phyloP scores from a whole-genome alignment of 2,113 vertebrate species.

The Australoheros scitulus region DNA sequence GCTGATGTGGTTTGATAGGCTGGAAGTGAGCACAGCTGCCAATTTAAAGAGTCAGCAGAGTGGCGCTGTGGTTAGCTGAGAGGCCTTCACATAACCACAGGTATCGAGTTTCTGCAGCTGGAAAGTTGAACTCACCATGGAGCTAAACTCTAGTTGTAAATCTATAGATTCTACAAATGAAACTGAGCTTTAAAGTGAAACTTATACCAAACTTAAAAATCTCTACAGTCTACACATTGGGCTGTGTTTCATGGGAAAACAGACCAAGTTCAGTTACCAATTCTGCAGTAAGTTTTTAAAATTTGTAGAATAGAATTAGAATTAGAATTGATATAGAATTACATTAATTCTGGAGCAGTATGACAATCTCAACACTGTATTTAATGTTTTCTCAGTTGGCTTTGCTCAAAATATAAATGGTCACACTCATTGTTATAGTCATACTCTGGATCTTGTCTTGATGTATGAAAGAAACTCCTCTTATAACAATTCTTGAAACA shows the following conservation, averaged over 20 bases:
- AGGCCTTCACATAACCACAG: slow-evolving; percentile 39
- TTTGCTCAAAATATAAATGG: no score
- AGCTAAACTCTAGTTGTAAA: background rate
- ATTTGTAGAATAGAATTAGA: background rate
- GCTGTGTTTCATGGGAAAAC: background rate
- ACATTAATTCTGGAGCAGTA: background rate
- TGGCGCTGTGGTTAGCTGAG: slow-evolving; percentile 47
- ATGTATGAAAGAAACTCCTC: no score
- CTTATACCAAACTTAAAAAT: background rate
- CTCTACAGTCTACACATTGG: background rate
- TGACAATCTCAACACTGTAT: no score
- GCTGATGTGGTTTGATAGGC: slow-evolving; percentile 43
- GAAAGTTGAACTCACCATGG: slow-evolving; percentile 23
- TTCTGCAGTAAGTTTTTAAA: background rate
- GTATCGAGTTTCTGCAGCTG: slow-evolving; percentile 49
- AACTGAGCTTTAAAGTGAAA: background rate
- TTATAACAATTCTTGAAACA: no score
- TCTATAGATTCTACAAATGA: background rate
- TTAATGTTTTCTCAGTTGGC: no score
- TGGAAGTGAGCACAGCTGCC: slow-evolving; percentile 37
- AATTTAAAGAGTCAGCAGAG: slow-evolving; percentile 39
- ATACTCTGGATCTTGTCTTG: no score
- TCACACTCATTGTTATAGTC: no score
- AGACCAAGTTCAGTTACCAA: background rate
- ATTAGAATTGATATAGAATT: background rate